These are phyloP conservation scores for Serranus cabrilla DNA, from an alignment of 2,797 vertebrate genomes.

Conservation along the genomic window DNA sequence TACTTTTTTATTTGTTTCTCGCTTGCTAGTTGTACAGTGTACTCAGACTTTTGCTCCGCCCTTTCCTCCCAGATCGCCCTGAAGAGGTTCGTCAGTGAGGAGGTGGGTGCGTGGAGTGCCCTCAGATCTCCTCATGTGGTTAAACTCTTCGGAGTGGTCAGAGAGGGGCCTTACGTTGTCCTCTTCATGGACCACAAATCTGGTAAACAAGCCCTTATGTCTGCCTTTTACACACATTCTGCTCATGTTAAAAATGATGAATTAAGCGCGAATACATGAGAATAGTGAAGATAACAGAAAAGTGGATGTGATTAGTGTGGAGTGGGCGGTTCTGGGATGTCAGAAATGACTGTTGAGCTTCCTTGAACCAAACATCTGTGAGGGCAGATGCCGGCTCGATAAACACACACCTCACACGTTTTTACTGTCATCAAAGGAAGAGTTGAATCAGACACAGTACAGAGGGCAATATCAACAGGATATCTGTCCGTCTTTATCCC, in stretches of 20 bases:
- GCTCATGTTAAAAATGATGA: constrained; percentile 2
- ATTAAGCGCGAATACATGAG: constrained; percentile 19
- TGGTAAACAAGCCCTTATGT: constrained; percentile 82
- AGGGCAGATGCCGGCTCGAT: constrained; percentile 2
- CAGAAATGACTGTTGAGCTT: constrained; percentile 44
- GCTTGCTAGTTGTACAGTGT: neutral
- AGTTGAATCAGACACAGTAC: neutral
- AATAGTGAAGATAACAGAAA: constrained; percentile 27
- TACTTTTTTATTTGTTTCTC: neutral
- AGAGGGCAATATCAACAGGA: constrained; percentile 4
- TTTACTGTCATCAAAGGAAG: constrained; percentile 9
- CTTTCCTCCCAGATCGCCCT: constrained; percentile 87
- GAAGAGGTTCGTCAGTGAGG: constrained; percentile 91
- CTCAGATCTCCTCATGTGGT: constrained; percentile 90
- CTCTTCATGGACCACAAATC: constrained; percentile 96
- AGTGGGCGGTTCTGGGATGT: constrained; percentile 49
- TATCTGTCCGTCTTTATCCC: neutral
- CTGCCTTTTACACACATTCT: constrained; percentile 2
- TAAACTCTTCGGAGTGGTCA: constrained; percentile 94
- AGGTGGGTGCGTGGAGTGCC: constrained; percentile 92
- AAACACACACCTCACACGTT: constrained; percentile 13
- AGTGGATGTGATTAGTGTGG: constrained; percentile 22
- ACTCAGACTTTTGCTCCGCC: neutral
- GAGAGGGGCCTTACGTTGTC: constrained; percentile 91
- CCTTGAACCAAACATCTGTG: constrained; percentile 29